Percentiles rank a stretch among this genome's conserved stretches.
Evolutionary conservation across 2,888 invertebrate genomes (phyloP).

Genomic region (Oligia strigilis): DNA sequence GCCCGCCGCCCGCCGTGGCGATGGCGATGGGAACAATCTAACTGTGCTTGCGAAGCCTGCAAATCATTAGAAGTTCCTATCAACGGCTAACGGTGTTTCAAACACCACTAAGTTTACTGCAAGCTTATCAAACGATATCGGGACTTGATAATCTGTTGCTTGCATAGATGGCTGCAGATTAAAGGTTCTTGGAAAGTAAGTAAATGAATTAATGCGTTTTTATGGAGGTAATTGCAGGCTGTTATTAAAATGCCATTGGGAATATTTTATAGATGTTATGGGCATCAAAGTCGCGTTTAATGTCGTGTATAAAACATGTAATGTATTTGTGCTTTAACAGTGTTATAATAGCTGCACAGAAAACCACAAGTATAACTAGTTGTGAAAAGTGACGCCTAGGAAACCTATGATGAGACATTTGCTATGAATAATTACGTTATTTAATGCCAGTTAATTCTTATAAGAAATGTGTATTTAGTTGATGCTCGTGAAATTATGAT

Average conservation of each 20-base stretch:
- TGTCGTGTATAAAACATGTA: constrained; percentile 15
- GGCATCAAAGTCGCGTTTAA: not conserved
- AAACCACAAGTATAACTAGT: not conserved
- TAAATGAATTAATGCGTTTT: constrained; percentile 34
- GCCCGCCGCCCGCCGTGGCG: constrained; percentile 59
- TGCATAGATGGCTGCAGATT: constrained; percentile 51
- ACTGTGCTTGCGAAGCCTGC: constrained; percentile 83
- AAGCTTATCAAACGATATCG: constrained; percentile 72
- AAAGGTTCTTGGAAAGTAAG: constrained; percentile 50
- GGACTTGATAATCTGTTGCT: constrained; percentile 65
- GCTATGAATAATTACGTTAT: not conserved
- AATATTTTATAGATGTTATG: constrained; percentile 21
- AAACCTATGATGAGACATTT: not conserved
- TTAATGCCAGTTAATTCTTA: not conserved
- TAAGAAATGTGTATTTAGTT: not conserved
- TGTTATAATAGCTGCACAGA: not conserved
- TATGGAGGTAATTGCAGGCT: constrained; percentile 22
- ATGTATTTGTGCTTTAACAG: not conserved
- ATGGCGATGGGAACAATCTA: constrained; percentile 77
- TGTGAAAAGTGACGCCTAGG: not conserved
- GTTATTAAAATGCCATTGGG: constrained; percentile 45
- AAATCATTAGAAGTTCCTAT: constrained; percentile 82
- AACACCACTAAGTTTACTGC: constrained; percentile 77
- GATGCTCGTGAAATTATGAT: not conserved
- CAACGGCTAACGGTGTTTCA: constrained; percentile 82